These are phyloP conservation scores for Phoxinus phoxinus DNA, from an alignment of 2,113 vertebrate species.

Conservation along the genomic window DNA sequence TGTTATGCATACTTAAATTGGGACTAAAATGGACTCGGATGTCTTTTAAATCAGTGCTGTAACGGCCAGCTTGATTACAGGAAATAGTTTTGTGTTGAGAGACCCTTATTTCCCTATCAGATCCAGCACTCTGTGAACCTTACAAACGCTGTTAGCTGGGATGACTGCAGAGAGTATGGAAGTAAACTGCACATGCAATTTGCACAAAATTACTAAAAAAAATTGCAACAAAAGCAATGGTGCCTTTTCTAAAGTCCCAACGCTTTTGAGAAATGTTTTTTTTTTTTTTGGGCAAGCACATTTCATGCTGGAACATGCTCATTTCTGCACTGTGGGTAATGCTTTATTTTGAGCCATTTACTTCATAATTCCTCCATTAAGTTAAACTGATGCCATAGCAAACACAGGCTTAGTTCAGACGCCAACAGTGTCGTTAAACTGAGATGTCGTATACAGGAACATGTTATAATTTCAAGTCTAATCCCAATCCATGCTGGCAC, in stretches of 20 bases:
- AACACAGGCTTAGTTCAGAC: conserved; percentile 44
- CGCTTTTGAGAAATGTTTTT: background rate
- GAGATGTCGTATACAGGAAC: conserved; percentile 12
- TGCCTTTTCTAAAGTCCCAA: background rate
- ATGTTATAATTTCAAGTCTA: background rate
- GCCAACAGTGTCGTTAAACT: conserved; percentile 10
- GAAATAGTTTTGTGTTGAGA: conserved; percentile 40
- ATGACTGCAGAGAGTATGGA: conserved; percentile 33
- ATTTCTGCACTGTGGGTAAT: conserved; percentile 11
- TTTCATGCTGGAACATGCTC: background rate
- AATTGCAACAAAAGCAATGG: conserved; percentile 1
- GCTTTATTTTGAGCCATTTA: conserved; percentile 20
- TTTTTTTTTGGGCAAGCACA: background rate
- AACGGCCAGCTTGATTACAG: conserved; percentile 50
- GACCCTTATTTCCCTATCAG: conserved; percentile 51
- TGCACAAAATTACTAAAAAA: background rate
- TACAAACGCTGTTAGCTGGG: conserved; percentile 33
- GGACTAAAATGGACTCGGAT: background rate
- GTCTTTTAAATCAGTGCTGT: conserved; percentile 21
- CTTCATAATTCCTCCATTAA: conserved; percentile 21
- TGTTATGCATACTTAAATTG: background rate
- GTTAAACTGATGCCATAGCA: conserved; percentile 42
- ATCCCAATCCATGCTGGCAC: background rate
- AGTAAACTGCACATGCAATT: conserved; percentile 24
- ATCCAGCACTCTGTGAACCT: conserved; percentile 47